Percentiles rank a stretch among this genome's conserved stretches.
These are phyloP conservation scores for Panonychus citri DNA, from an alignment of 1,140 invertebrate genomes.

Conservation along the genomic window DNA sequence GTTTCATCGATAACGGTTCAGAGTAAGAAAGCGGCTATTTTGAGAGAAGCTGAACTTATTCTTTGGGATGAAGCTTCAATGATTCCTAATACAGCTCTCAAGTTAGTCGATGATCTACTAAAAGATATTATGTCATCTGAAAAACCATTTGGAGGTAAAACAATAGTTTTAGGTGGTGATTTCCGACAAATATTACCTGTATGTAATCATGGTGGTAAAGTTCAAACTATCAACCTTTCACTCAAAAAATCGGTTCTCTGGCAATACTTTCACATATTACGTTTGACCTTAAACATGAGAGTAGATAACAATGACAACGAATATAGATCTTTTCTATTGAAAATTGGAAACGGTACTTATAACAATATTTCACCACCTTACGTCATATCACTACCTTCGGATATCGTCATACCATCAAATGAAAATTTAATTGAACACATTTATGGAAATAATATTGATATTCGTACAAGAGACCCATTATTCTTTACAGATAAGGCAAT, in stretches of 20 bases:
- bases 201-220: slow-evolving; percentile 19
- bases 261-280: slow-evolving; percentile 7
- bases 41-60: slow-evolving; percentile 12
- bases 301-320: neutral
- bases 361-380: no score
- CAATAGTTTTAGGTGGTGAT: slow-evolving; percentile 23
- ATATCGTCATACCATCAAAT: neutral
- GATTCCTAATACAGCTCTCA: slow-evolving; percentile 5
- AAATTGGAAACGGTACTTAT: neutral
- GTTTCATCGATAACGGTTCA: slow-evolving; percentile 6
- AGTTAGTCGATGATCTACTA: slow-evolving; percentile 19
- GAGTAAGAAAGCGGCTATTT: slow-evolving; percentile 3
- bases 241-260: slow-evolving; percentile 18
- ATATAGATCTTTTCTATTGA: neutral
- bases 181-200: slow-evolving; percentile 27
- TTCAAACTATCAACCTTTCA: slow-evolving; percentile 20
- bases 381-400: neutral
- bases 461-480: neutral
- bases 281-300: neutral
- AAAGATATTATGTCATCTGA: slow-evolving; percentile 19
- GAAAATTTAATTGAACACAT: neutral
- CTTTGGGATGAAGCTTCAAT: slow-evolving; percentile 18
- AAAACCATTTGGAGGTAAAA: slow-evolving; percentile 7
- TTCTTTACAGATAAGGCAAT: neutral
- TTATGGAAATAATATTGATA: neutral